Conservation (phyloP, 2,797 vertebrate genomes). For the Hemibagrus guttatus region DNA sequence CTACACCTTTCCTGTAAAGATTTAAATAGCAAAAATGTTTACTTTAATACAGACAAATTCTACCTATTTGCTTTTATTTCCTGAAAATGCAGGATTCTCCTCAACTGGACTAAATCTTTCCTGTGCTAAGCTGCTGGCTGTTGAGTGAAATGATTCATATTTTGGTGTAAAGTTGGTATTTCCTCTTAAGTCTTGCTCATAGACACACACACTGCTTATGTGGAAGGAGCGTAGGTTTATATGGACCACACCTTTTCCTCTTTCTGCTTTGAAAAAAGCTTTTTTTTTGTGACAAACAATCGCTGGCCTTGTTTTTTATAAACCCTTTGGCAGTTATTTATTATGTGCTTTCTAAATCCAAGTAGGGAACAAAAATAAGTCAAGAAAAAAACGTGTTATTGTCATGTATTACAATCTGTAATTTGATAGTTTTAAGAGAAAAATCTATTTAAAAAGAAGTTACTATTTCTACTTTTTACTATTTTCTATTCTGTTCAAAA, state of each 20-base stretch:
- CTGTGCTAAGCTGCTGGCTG: background rate
- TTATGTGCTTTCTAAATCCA: background rate
- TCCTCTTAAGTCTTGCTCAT: background rate
- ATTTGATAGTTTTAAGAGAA: background rate
- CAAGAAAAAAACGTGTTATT: background rate
- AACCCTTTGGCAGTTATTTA: background rate
- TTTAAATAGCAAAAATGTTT: too few species aligned
- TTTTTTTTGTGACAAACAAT: background rate
- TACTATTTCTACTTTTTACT: too few species aligned
- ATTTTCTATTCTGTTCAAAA: too few species aligned
- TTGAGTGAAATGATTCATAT: background rate
- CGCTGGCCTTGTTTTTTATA: background rate
- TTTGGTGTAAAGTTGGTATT: background rate
- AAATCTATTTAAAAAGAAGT: background rate
- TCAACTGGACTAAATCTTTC: background rate
- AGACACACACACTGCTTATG: background rate
- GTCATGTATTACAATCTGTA: background rate
- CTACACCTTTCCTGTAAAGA: background rate
- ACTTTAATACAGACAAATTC: background rate
- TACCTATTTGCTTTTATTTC: background rate
- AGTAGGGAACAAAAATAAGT: background rate
- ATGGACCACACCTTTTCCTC: background rate
- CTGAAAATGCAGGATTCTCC: background rate
- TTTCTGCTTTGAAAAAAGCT: background rate
- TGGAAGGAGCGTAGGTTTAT: too few species aligned